These are phyloP conservation scores for Rhynchomys soricoides DNA, from an alignment of 2,113 vertebrate genomes.

Conservation along the genomic window DNA sequence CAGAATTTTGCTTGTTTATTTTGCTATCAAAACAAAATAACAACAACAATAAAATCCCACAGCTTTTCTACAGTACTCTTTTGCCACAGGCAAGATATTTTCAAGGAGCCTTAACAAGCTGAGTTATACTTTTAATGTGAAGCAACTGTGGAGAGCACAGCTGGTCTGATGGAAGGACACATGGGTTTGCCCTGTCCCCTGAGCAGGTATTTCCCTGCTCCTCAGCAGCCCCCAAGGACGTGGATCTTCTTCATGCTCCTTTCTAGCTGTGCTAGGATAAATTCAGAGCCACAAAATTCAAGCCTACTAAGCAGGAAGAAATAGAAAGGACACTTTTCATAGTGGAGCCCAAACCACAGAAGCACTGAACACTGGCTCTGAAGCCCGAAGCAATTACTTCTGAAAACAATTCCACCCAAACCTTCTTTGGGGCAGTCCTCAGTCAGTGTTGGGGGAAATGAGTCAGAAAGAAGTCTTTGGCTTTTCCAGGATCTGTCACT, in stretches of 20 bases:
- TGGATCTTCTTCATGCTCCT: background rate
- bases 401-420: background rate
- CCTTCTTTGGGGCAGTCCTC: background rate
- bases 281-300: background rate
- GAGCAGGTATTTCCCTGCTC: background rate
- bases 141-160: background rate
- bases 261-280: background rate
- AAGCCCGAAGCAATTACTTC: slow-evolving; percentile 33
- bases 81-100: slow-evolving; percentile 1
- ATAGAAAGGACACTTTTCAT: background rate
- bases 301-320: background rate
- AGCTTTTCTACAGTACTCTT: background rate
- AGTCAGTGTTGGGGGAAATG: background rate
- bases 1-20: slow-evolving; percentile 47
- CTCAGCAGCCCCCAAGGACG: background rate
- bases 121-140: background rate
- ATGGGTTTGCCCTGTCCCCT: background rate
- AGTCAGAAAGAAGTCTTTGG: background rate
- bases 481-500: background rate
- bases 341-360: background rate
- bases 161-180: background rate
- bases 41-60: slow-evolving; percentile 20
- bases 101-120: slow-evolving; percentile 16
- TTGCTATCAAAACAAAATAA: slow-evolving; percentile 4
- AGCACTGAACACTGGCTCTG: background rate